Base-by-base conservation (phyloP, 2,888 invertebrate genomes). In the Ornithoptera alexandrae region DNA sequence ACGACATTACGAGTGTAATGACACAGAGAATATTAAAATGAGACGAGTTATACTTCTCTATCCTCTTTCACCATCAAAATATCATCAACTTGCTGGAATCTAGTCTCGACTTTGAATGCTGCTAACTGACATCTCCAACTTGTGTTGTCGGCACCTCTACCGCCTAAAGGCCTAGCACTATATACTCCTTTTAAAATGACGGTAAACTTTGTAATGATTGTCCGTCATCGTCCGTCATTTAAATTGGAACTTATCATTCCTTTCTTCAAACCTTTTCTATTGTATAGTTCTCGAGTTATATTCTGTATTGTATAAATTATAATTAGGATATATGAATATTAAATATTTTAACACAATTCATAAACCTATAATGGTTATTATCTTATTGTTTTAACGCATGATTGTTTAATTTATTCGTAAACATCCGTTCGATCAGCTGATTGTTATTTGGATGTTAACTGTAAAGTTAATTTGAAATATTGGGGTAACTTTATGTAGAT, bases 151-250 rank as follows among this genome's bases (percentile, higher is more conserved):
- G 39, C 22, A 22, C 39, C 36, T 56, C 30, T 30, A 39, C 56
- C 18, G 36, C n/a, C 30, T 24, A 36, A 30, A 50, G 53, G 53
- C 30, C 24, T 53, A 12, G 12, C 20, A 36, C 56, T 56, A 56
- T n/a, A 20, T 36, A 36, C 36, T 53, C 56, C n/a, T 20, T 56
- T 56, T 57, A 56, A 56, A 64, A 57, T 39, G 39, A 64, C 36
- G 36, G 64, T 64, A 57, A 64, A 64, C 64, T 64, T 57, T 64
- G 36, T 56, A 56, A 64, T 30, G 17, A 64, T 36, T 17, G 30
- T 20, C 24, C 8, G 63, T 50, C 53, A 36, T 7, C 15, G 64
- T 39, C 18, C 30, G 22, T 30, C 30, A 36, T 69, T 69, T 67
- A 68, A 62, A 64, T 56, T 53, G 58, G 69, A 62, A 62, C 18